Percentiles rank a stretch among this genome's conserved stretches.
Evolutionary conservation across 2,113 vertebrate species (phyloP).

Genomic region (Albula goreensis): DNA sequence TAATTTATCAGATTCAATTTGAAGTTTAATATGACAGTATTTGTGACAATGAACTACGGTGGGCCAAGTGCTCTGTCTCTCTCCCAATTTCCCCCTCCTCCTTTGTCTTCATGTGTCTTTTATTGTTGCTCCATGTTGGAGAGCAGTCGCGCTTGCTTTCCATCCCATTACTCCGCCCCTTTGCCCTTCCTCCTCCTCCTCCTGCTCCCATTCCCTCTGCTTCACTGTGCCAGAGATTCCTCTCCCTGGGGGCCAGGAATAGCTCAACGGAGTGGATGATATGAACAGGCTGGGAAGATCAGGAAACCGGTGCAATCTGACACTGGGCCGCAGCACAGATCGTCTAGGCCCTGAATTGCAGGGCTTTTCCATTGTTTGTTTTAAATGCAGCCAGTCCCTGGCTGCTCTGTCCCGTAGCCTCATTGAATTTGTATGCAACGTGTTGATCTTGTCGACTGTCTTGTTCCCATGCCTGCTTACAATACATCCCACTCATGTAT

Average conservation of each 20-base stretch:
- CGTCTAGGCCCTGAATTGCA: slow-evolving; percentile 24
- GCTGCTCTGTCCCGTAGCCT: neutral
- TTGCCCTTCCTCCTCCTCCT: neutral
- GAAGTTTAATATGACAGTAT: no score
- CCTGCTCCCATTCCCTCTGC: slow-evolving; percentile 30
- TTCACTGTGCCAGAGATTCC: slow-evolving; percentile 30
- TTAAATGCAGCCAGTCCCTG: neutral
- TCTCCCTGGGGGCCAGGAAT: slow-evolving; percentile 41
- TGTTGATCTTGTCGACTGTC: neutral
- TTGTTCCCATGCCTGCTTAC: neutral
- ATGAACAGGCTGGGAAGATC: slow-evolving; percentile 39
- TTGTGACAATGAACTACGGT: no score
- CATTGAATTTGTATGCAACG: no score
- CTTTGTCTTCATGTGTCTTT: neutral
- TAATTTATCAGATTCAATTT: neutral
- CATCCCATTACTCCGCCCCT: neutral
- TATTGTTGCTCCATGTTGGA: neutral
- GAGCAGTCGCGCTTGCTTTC: neutral
- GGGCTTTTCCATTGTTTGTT: neutral
- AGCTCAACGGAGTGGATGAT: slow-evolving; percentile 37
- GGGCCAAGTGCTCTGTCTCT: no score
- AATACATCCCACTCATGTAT: neutral
- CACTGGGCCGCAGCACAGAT: slow-evolving; percentile 38
- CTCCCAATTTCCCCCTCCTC: no score
- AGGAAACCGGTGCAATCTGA: slow-evolving; percentile 37